Conservation (phyloP, 2,888 invertebrate genomes). For the Lordiphosa andalusiaca region DNA sequence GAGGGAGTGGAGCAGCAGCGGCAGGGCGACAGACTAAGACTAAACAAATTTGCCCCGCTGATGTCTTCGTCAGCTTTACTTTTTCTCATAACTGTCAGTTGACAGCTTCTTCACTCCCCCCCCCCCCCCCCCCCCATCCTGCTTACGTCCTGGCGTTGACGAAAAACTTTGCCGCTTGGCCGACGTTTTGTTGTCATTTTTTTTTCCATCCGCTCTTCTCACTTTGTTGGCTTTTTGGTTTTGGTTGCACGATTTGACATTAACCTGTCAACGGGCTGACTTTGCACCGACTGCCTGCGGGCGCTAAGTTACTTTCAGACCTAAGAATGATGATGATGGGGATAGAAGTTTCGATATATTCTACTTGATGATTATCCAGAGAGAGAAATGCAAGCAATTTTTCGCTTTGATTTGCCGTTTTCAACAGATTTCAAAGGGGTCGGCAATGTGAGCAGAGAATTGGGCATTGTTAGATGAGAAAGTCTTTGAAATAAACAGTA, state of each 20-base stretch:
- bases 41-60: constrained; percentile 69
- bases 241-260: constrained; percentile 62
- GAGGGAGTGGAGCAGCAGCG: background rate
- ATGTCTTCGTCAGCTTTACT: constrained; percentile 73
- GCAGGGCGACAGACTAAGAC: constrained; percentile 52
- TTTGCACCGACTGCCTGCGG: constrained; percentile 32
- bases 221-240: constrained; percentile 47
- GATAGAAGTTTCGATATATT: too few species aligned
- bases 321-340: constrained; percentile 10
- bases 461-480: too few species aligned
- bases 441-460: too few species aligned
- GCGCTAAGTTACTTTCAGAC: constrained; percentile 17
- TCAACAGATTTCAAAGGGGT: too few species aligned
- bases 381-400: too few species aligned
- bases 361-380: too few species aligned
- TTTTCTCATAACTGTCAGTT: constrained; percentile 72
- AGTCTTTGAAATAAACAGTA: too few species aligned
- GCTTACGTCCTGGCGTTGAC: constrained; percentile 19
- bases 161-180: constrained; percentile 52
- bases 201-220: constrained; percentile 9
- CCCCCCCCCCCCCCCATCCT: background rate
- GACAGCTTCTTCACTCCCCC: constrained; percentile 51
- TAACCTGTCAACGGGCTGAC: constrained; percentile 59
- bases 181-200: constrained; percentile 34
- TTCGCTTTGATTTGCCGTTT: too few species aligned